Conservation (phyloP, 2,888 invertebrate genomes). For the Tenthredo livida region DNA sequence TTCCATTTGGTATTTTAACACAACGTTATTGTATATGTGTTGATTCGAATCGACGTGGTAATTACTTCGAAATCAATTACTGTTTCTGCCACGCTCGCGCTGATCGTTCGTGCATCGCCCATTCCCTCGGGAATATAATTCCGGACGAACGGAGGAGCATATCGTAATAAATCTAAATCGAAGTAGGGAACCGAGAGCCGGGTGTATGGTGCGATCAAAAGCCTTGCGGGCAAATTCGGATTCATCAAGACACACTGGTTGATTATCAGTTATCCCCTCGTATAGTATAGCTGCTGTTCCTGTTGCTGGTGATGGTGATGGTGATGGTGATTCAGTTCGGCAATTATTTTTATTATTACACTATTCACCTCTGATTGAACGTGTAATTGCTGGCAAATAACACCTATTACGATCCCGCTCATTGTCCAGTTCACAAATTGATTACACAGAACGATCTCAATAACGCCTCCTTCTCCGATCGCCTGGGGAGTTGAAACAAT, state of each 20-base stretch:
- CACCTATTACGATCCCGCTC: slow-evolving; percentile 38
- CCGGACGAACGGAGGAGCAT: neutral
- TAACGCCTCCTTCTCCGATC: neutral
- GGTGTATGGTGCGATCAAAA: slow-evolving; percentile 14
- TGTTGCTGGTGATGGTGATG: neutral
- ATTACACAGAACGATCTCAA: slow-evolving; percentile 25
- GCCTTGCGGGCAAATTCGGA: slow-evolving; percentile 1
- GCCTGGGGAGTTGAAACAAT: neutral
- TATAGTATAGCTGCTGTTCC: neutral
- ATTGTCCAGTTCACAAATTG: slow-evolving; percentile 28
- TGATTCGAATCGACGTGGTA: slow-evolving; percentile 40
- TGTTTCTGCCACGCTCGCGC: slow-evolving; percentile 53
- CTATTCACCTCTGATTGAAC: slow-evolving; percentile 67
- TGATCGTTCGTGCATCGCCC: neutral
- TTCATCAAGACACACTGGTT: slow-evolving; percentile 35
- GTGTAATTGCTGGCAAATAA: slow-evolving; percentile 66
- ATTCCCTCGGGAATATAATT: slow-evolving; percentile 37
- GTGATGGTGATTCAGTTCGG: neutral
- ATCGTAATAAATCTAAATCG: slow-evolving; percentile 24
- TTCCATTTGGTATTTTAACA: neutral
- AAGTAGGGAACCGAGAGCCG: slow-evolving; percentile 5
- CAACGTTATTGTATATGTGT: neutral
- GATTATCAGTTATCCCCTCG: slow-evolving; percentile 46
- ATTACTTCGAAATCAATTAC: slow-evolving; percentile 59
- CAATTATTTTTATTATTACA: slow-evolving; percentile 39